These are phyloP conservation scores for Cataglyphis albicans DNA, from an alignment of 2,888 invertebrate species.

Conservation along the genomic window DNA sequence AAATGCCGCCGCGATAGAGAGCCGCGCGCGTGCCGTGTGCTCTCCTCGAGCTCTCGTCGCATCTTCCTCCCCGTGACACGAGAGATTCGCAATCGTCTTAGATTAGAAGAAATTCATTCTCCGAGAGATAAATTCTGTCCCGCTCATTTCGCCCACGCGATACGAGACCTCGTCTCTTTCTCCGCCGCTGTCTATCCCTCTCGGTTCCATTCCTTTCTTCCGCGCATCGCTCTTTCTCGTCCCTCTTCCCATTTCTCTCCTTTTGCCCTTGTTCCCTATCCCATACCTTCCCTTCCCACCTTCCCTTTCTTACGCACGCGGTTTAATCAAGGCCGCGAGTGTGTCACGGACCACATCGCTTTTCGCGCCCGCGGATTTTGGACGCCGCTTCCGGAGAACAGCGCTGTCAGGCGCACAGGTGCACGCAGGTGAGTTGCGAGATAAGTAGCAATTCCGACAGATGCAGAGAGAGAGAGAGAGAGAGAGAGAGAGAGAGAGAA, in stretches of 20 bases:
- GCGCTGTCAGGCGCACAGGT: conserved; percentile 41
- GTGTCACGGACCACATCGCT: conserved; percentile 50
- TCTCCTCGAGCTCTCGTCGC: conserved; percentile 68
- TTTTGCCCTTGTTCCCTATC: conserved; percentile 9
- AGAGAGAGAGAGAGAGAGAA: neutral
- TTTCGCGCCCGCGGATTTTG: conserved; percentile 35
- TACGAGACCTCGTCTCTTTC: conserved; percentile 18
- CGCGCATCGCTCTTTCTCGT: neutral
- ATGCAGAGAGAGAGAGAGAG: neutral
- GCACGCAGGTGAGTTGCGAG: conserved; percentile 67
- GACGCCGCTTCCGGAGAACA: conserved; percentile 50
- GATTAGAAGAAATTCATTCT: neutral
- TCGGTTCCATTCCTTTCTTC: conserved; percentile 16
- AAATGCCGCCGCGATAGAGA: conserved; percentile 78
- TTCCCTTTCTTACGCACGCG: conserved; percentile 3
- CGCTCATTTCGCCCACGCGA: conserved; percentile 22
- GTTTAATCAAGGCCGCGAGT: conserved; percentile 58
- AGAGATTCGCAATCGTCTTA: conserved; percentile 39
- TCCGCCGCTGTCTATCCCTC: conserved; percentile 2
- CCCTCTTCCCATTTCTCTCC: conserved; percentile 18
- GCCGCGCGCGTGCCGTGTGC: conserved; percentile 75
- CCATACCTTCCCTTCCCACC: neutral
- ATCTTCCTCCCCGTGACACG: conserved; percentile 50
- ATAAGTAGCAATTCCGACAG: conserved; percentile 15
- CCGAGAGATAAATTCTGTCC: neutral